Base-by-base conservation (phyloP, 1,140 invertebrate species). In the Proales similis region DNA sequence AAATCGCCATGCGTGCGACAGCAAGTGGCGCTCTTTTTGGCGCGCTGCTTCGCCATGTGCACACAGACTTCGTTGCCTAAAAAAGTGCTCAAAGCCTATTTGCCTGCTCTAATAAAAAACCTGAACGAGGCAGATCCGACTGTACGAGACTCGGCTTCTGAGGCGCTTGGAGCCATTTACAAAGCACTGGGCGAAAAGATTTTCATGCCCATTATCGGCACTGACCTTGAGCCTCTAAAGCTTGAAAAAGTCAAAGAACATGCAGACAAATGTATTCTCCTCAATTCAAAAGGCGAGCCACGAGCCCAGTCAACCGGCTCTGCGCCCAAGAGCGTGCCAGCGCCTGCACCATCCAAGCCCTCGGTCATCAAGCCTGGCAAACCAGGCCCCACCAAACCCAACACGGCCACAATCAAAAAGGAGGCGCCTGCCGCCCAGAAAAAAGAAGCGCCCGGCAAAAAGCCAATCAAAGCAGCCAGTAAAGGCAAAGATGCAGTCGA, bases 1-100 rank as follows among this genome's bases (percentile, higher is more conserved):
- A 96, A 97, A 77, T 96, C 95, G 78, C 93, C 92, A 0, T 82
- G 82, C 9, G 88, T 97, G 0, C 94, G 93, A 75, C 82, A 87
- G 0, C 92, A 97, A 78, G 91, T 88, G 2, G 84, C 87, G 1
- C 71, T 83, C n/a, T 97, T 94, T 73, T 71, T 97, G 43, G 81
- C 86, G 0, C 79, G 92, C 61, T 84, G 84, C 32, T 86, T 96
- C 67, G 79, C 84, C 17, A 82, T 82, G 66, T 88, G 85, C 14
- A 86, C 86, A 43, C 84, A 89, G 0, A 75, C 82, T 1, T 82
- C 84, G 20, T 79, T 93, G 26, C 91, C 86, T 64, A 98, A 97
- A 72, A 96, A 96, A 75, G 71, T 90, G 2, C 77, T 96, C 1
- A 96, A 96, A 75, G 80, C 84, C 0, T 84, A 90, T 65, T 83